Conservation (phyloP, 2,113 vertebrate species). For the Notiomystis cincta region DNA sequence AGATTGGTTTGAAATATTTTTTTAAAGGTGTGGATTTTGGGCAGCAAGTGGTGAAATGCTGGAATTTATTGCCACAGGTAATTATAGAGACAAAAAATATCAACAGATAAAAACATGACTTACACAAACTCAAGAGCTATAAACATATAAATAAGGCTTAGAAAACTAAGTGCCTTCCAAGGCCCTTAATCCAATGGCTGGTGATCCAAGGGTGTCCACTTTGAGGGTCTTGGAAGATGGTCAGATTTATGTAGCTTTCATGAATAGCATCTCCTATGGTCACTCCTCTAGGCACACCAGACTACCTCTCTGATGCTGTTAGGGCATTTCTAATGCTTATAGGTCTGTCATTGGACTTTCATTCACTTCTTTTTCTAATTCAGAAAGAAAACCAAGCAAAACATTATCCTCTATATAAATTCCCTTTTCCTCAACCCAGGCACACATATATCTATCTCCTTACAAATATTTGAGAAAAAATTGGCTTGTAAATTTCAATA, state of each 20-base stretch:
- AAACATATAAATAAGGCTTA: neutral
- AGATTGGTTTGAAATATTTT: neutral
- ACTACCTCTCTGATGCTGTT: neutral
- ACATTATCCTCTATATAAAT: neutral
- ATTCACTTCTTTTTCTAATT: neutral
- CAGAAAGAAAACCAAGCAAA: neutral
- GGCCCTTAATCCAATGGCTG: neutral
- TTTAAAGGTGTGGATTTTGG: neutral
- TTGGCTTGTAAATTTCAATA: neutral
- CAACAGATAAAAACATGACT: neutral
- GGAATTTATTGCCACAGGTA: neutral
- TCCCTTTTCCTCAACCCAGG: neutral
- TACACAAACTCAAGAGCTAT: neutral
- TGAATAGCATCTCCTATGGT: neutral
- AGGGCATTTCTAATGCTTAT: neutral
- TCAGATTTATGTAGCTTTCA: neutral
- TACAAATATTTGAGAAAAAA: neutral
- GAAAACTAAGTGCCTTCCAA: neutral
- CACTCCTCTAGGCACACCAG: neutral
- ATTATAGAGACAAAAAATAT: neutral
- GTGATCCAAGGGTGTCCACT: fast-evolving
- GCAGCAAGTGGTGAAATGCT: neutral
- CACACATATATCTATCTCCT: neutral
- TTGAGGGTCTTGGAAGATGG: neutral
- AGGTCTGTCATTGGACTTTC: neutral